These are phyloP conservation scores for Catocala fraxini DNA, from an alignment of 2,888 invertebrate species.

Conservation along the genomic window DNA sequence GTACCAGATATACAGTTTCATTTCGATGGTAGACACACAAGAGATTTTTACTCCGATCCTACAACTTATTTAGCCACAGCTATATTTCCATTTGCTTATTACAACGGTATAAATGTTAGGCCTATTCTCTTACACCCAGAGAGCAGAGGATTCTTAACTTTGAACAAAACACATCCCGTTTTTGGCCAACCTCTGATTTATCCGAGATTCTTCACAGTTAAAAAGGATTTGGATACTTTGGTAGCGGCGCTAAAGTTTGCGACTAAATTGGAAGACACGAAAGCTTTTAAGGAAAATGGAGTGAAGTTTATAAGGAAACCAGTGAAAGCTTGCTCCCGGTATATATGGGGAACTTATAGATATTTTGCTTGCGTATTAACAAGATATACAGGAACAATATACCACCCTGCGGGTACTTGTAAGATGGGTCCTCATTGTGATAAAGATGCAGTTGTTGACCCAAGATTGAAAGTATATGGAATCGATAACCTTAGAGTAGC, in stretches of 20 bases:
- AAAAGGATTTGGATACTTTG: constrained; percentile 88
- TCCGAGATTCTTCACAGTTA: constrained; percentile 89
- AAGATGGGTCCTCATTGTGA: constrained; percentile 74
- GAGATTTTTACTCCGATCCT: constrained; percentile 87
- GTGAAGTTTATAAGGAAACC: constrained; percentile 84
- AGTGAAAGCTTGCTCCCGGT: constrained; percentile 85
- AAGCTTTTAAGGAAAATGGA: constrained; percentile 85
- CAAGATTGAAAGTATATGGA: constrained; percentile 70
- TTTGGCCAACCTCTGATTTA: constrained; percentile 91
- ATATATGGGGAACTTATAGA: constrained; percentile 86
- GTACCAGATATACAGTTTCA: constrained; percentile 90
- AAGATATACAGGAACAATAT: constrained; percentile 88
- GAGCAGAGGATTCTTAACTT: constrained; percentile 88
- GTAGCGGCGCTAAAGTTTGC: constrained; percentile 88
- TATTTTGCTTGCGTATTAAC: constrained; percentile 90
- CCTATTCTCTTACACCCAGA: constrained; percentile 88
- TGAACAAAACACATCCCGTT: constrained; percentile 90
- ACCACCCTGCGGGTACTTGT: constrained; percentile 76
- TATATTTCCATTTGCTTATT: constrained; percentile 86
- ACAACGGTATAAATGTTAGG: constrained; percentile 88
- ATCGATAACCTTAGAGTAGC: constrained; percentile 88
- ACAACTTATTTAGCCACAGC: constrained; percentile 75
- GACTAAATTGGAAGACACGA: constrained; percentile 85
- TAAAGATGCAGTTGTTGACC: constrained; percentile 74
- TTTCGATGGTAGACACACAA: constrained; percentile 86